phyloP scores from a whole-genome alignment of 2,113 vertebrate species.

The Emydura subglobosa region DNA sequence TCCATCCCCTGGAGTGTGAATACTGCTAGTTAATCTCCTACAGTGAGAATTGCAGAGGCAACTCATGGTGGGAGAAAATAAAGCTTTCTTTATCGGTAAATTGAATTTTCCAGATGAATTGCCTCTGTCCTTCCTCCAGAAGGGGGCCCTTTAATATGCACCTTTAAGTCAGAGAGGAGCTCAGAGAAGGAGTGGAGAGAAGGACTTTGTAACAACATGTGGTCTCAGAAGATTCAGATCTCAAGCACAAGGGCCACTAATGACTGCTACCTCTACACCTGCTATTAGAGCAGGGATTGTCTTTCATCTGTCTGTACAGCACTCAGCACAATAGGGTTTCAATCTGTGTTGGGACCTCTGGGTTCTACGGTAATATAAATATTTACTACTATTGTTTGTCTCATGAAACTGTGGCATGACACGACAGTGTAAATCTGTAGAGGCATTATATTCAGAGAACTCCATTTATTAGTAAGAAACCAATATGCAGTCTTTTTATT shows the following conservation, averaged over 20 bases:
- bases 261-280: neutral
- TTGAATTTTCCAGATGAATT: neutral
- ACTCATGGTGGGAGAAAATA: neutral
- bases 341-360: neutral
- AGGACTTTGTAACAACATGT: neutral
- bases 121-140: neutral
- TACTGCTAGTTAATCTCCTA: neutral
- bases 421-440: neutral
- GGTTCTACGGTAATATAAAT: neutral
- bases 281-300: neutral
- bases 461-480: neutral
- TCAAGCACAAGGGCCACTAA: neutral
- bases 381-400: too few species aligned
- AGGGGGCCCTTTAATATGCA: neutral
- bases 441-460: neutral
- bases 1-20: neutral
- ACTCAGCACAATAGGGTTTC: neutral
- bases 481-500: neutral
- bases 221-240: neutral
- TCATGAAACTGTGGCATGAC: neutral
- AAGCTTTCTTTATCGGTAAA: neutral
- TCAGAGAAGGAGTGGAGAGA: neutral
- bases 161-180: neutral
- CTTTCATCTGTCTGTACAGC: neutral
- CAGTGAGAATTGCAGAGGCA: neutral